Evolutionary conservation across 2,113 vertebrate species (phyloP).

Genomic region (Beaufortia kweichowensis): DNA sequence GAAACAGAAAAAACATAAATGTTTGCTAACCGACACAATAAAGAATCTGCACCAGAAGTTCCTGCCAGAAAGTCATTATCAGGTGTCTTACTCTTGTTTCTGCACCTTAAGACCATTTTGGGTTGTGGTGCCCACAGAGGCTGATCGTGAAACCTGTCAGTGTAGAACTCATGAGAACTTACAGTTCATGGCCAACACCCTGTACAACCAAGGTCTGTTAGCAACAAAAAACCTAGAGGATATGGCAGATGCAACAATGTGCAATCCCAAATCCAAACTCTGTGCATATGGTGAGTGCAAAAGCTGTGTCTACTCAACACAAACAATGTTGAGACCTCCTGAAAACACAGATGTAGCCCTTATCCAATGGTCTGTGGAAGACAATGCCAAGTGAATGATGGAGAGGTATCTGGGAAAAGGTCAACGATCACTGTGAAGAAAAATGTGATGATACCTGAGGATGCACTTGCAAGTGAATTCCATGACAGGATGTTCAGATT

Average conservation of each 20-base stretch:
- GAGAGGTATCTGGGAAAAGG: too few species aligned
- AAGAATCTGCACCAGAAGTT: too few species aligned
- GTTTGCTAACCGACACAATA: constrained; percentile 7
- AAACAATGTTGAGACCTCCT: constrained; percentile 37
- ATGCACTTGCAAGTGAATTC: too few species aligned
- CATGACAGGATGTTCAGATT: too few species aligned
- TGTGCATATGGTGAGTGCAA: too few species aligned
- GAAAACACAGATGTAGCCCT: constrained; percentile 26
- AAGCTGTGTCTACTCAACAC: neutral
- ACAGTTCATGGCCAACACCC: constrained; percentile 36
- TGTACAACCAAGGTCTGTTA: constrained; percentile 19
- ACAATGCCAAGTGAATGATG: too few species aligned
- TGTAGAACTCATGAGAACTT: constrained; percentile 31
- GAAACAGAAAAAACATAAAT: neutral
- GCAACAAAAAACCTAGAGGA: constrained; percentile 24
- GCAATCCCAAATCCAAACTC: too few species aligned
- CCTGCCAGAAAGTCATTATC: too few species aligned
- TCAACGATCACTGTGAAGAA: neutral
- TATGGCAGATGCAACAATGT: constrained; percentile 23
- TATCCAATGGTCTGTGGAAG: constrained; percentile 31
- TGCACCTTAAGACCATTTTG: too few species aligned
- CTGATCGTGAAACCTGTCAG: constrained; percentile 30
- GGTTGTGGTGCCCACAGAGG: constrained; percentile 4
- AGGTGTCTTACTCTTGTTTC: constrained; percentile 13
- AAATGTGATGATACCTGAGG: neutral